These are phyloP conservation scores for Leucoma salicis DNA, from an alignment of 2,888 invertebrate genomes.

Conservation along the genomic window DNA sequence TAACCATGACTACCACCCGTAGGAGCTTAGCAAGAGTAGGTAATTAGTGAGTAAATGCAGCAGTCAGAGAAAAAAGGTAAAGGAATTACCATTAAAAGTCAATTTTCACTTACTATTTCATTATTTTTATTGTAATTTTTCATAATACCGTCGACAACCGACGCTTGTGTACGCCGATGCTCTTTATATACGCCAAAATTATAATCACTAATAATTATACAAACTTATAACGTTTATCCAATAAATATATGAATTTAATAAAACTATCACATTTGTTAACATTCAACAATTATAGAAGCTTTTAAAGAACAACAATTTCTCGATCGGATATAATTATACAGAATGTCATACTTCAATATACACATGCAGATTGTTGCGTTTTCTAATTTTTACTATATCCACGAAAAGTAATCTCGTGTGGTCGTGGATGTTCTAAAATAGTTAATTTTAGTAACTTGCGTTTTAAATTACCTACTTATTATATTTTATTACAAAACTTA, in stretches of 20 bases:
- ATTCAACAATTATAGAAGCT: slow-evolving; percentile 73
- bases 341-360: too few species aligned
- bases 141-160: slow-evolving; percentile 71
- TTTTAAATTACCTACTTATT: too few species aligned
- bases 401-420: too few species aligned
- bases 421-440: too few species aligned
- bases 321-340: slow-evolving; percentile 34
- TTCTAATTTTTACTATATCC: too few species aligned
- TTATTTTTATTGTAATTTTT: slow-evolving; percentile 81
- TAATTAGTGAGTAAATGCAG: too few species aligned
- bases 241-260: slow-evolving; percentile 38
- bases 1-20: too few species aligned
- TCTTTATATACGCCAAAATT: slow-evolving; percentile 49
- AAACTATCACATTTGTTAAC: slow-evolving; percentile 56
- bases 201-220: slow-evolving; percentile 39
- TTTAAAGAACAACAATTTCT: slow-evolving; percentile 61
- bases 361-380: too few species aligned
- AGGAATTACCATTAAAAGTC: slow-evolving; percentile 33
- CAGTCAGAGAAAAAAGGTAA: too few species aligned
- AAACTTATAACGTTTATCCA: slow-evolving; percentile 40
- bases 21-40: background rate
- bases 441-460: too few species aligned
- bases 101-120: slow-evolving; percentile 71
- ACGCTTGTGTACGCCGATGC: slow-evolving; percentile 51
- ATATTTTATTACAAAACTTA: too few species aligned